phyloP scores from a whole-genome alignment of 2,113 vertebrate species.

The Saiga tatarica region DNA sequence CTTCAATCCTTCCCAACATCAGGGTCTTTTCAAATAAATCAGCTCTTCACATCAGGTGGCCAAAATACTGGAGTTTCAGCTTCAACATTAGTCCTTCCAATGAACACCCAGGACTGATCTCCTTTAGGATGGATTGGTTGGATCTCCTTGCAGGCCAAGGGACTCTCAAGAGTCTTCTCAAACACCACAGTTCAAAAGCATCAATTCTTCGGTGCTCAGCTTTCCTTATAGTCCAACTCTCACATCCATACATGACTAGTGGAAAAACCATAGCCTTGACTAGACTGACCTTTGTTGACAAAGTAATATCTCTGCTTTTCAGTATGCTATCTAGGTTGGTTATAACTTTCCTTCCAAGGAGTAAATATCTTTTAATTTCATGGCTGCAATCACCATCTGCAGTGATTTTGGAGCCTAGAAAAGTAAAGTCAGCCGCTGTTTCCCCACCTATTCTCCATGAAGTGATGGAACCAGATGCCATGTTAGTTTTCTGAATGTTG shows the following conservation, averaged over 20 bases:
- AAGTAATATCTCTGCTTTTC: too few relatives aligned
- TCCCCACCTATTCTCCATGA: background rate
- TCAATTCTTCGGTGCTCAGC: background rate
- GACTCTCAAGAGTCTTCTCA: background rate
- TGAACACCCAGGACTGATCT: background rate
- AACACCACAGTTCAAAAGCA: background rate
- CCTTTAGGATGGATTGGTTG: background rate
- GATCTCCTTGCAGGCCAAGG: background rate
- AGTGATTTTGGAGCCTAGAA: background rate
- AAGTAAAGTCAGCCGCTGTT: background rate
- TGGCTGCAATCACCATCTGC: background rate
- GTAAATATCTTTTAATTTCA: background rate
- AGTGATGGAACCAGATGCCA: background rate
- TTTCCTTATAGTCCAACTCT: background rate
- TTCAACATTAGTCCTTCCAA: background rate
- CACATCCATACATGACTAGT: background rate
- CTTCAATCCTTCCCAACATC: background rate
- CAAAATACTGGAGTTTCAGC: background rate
- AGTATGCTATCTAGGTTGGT: background rate
- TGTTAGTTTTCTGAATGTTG: too few relatives aligned
- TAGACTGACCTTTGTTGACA: too few relatives aligned
- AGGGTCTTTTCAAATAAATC: background rate
- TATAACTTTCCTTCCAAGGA: background rate
- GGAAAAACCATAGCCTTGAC: background rate
- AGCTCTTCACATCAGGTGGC: background rate